Evolutionary conservation across 2,113 vertebrate genomes (phyloP).

Genomic region (Elephas maximus): DNA sequence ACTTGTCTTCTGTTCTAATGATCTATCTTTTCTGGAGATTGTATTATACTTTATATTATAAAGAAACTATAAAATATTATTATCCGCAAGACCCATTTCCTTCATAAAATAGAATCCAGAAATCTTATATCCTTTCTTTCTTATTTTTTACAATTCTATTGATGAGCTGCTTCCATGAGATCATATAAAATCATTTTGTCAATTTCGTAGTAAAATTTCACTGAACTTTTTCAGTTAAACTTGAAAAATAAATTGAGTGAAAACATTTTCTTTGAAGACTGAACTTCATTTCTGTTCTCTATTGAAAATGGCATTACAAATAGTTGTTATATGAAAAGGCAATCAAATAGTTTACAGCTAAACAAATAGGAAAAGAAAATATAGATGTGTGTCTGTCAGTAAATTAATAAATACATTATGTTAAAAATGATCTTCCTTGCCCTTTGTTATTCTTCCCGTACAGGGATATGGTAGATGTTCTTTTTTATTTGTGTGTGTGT

Average conservation of each 20-base stretch:
- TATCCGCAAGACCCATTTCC: background rate
- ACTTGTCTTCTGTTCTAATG: background rate
- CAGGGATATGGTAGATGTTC: background rate
- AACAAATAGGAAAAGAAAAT: background rate
- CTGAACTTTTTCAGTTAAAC: background rate
- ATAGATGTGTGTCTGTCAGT: background rate
- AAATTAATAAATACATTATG: background rate
- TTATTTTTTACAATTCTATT: background rate
- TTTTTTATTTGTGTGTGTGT: background rate
- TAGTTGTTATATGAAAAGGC: background rate
- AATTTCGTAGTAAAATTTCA: slow-evolving; percentile 31
- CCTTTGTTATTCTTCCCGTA: background rate
- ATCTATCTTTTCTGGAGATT: background rate
- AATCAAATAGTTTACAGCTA: background rate
- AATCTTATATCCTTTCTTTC: background rate
- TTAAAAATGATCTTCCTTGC: background rate
- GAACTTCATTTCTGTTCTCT: background rate
- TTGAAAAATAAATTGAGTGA: background rate
- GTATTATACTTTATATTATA: background rate
- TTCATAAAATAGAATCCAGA: background rate
- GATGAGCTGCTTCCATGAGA: background rate
- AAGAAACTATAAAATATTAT: background rate
- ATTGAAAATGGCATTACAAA: background rate
- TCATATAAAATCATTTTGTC: background rate
- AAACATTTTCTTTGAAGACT: background rate